These are phyloP conservation scores for Scaptomyza pallida DNA, from an alignment of 1,140 invertebrate genomes.

Conservation along the genomic window DNA sequence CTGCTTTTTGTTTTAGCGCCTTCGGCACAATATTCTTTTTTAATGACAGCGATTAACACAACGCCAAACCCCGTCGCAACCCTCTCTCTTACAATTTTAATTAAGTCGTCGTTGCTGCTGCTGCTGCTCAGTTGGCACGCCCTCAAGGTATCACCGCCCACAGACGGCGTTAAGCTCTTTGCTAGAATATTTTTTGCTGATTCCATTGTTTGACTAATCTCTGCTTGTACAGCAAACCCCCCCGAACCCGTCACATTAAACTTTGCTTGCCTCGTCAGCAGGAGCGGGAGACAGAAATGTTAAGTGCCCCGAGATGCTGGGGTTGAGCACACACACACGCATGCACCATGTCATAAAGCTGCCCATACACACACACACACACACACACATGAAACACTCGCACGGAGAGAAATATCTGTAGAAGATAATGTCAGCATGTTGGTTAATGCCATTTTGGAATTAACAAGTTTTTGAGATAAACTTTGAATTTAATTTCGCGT, in stretches of 20 bases:
- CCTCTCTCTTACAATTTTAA: conserved; percentile 60
- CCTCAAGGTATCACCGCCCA: conserved; percentile 1
- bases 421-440: conserved; percentile 76
- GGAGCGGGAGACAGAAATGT: conserved; percentile 30
- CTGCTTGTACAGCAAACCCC: conserved; percentile 63
- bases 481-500: conserved; percentile 74
- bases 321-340: conserved; percentile 18
- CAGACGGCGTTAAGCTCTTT: not conserved
- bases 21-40: conserved; percentile 78
- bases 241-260: not conserved
- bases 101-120: conserved; percentile 65
- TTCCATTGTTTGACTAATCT: conserved; percentile 78
- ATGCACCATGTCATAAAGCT: not conserved
- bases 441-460: conserved; percentile 77
- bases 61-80: conserved; percentile 10
- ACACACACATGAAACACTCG: too few species aligned
- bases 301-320: conserved; percentile 10
- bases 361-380: conserved; percentile 14
- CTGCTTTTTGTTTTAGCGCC: conserved; percentile 68
- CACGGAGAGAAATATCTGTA: conserved; percentile 29
- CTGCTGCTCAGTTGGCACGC: conserved; percentile 24
- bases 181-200: conserved; percentile 71
- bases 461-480: conserved; percentile 81
- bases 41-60: conserved; percentile 73
- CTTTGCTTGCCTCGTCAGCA: conserved; percentile 59